phyloP scores from a whole-genome alignment of 2,797 vertebrate species.

The Lithobates sylvaticus region DNA sequence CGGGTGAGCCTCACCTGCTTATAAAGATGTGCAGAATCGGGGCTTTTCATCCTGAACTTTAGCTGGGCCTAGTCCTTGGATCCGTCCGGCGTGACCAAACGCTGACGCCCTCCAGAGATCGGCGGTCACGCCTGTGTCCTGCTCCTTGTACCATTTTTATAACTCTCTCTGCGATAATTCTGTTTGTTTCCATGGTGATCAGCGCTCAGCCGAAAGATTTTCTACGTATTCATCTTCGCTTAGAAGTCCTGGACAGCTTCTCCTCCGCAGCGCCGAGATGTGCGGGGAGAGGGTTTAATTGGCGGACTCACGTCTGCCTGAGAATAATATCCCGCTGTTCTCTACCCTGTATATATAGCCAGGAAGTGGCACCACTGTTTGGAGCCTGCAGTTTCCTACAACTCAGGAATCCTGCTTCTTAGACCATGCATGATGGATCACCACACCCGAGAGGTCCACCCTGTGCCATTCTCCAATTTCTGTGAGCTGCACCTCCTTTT shows the following conservation, averaged over 20 bases:
- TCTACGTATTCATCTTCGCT: conserved; percentile 17
- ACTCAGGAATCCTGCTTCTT: no score
- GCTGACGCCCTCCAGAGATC: not conserved
- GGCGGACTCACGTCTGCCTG: no score
- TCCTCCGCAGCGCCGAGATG: not conserved
- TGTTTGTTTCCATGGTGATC: conserved; percentile 52
- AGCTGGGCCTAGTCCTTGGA: no score
- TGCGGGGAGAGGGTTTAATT: not conserved
- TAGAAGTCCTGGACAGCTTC: conserved; percentile 5
- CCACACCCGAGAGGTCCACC: no score
- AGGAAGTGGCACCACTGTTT: not conserved
- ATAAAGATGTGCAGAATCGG: no score
- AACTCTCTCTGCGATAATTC: conserved; percentile 1
- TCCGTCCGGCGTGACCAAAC: not conserved
- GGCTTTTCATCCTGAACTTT: no score
- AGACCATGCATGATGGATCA: not conserved
- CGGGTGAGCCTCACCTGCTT: no score
- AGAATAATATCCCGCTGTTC: not conserved
- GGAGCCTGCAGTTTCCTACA: not conserved
- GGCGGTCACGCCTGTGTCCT: not conserved
- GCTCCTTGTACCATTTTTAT: not conserved
- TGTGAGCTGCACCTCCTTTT: no score
- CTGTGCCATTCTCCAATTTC: no score
- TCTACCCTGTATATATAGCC: not conserved
- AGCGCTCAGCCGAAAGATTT: not conserved